Percentiles rank a stretch among this genome's conserved stretches.
phyloP scores from a whole-genome alignment of 2,888 invertebrate genomes.

The Lamellibrachia satsuma region DNA sequence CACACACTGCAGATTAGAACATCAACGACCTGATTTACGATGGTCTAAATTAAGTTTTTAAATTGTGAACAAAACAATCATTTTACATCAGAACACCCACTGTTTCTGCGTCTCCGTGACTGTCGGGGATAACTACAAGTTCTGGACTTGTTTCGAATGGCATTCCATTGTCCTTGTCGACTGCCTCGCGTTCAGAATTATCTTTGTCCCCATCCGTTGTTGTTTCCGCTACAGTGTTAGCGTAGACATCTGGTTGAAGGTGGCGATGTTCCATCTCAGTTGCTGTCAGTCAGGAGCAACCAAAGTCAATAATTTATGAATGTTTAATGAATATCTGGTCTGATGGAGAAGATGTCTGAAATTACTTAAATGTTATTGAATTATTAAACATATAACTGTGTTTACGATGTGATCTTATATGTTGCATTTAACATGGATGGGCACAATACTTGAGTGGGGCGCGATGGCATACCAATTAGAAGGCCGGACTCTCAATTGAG shows the following conservation, averaged over 20 bases:
- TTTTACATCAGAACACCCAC: background rate
- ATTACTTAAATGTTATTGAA: background rate
- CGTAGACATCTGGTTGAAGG: background rate
- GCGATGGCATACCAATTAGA: too few relatives aligned
- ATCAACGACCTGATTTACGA: too few relatives aligned
- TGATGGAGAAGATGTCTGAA: background rate
- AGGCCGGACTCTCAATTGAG: too few relatives aligned
- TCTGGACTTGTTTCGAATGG: slow-evolving; percentile 26
- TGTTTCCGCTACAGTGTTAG: background rate
- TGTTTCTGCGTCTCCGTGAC: background rate
- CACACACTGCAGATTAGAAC: too few relatives aligned
- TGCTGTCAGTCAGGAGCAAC: background rate
- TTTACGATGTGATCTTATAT: background rate
- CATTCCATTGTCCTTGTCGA: background rate
- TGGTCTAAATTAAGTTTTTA: too few relatives aligned
- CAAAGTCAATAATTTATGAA: background rate
- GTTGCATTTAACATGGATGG: background rate
- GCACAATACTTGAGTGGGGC: background rate
- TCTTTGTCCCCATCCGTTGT: background rate
- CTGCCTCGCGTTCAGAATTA: background rate
- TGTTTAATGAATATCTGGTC: background rate
- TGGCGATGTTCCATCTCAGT: background rate
- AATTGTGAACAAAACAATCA: background rate
- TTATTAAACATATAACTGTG: background rate
- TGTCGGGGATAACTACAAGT: slow-evolving; percentile 18